These are phyloP conservation scores for Melieria crassipennis DNA, from an alignment of 2,888 invertebrate genomes.

Conservation along the genomic window DNA sequence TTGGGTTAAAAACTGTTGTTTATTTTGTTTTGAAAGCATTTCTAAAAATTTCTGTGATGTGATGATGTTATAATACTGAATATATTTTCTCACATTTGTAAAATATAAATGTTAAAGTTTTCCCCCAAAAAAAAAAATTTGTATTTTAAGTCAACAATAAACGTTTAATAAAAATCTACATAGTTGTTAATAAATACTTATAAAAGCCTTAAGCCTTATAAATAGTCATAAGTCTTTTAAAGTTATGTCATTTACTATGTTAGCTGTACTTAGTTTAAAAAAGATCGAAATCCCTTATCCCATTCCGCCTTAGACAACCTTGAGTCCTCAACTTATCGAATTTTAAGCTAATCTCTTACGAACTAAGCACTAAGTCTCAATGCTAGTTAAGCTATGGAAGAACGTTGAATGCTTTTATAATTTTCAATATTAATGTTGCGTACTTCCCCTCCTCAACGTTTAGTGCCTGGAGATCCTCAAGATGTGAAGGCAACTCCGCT, in stretches of 20 bases:
- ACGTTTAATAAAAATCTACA: not conserved
- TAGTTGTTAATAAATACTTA: not conserved
- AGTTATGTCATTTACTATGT: too few species aligned
- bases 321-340: too few species aligned
- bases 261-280: too few species aligned
- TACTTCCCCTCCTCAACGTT: slow-evolving; percentile 33
- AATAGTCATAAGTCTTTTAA: too few species aligned
- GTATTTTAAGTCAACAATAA: not conserved
- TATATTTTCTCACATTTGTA: too few species aligned
- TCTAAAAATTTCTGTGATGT: slow-evolving; percentile 52
- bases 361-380: not conserved
- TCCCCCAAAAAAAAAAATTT: too few species aligned
- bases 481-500: slow-evolving; percentile 88
- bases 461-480: slow-evolving; percentile 98
- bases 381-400: slow-evolving; percentile 5
- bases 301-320: too few species aligned
- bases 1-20: too few species aligned
- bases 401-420: not conserved
- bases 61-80: slow-evolving; percentile 50
- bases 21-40: too few species aligned
- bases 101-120: too few species aligned
- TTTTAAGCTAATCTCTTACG: not conserved
- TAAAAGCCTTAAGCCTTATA: too few species aligned
- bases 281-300: too few species aligned
- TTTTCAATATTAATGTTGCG: not conserved